phyloP scores from a whole-genome alignment of 2,797 vertebrate species.

The Chaunax sp. region DNA sequence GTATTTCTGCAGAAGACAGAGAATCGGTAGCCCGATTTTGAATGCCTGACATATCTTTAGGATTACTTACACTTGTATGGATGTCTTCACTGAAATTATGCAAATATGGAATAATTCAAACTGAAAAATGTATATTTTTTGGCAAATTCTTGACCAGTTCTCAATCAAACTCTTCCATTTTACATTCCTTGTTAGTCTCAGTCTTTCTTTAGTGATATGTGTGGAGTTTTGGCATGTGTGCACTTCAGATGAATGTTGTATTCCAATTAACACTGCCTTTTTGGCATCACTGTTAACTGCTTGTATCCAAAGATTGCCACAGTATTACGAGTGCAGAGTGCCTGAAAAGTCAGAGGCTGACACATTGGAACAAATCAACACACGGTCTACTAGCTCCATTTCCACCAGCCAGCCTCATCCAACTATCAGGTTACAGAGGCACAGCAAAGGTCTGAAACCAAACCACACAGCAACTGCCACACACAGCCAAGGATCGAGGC shows the following conservation, averaged over 20 bases:
- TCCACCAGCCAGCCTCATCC: slow-evolving; percentile 36
- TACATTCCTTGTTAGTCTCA: background rate
- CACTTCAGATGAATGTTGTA: slow-evolving; percentile 6
- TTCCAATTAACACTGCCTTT: slow-evolving; percentile 9
- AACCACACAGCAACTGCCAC: slow-evolving; percentile 38
- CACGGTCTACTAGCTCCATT: slow-evolving; percentile 34
- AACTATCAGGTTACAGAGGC: slow-evolving; percentile 53
- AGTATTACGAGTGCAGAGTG: too few relatives aligned
- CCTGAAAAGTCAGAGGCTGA: slow-evolving; percentile 30
- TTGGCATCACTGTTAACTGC: background rate
- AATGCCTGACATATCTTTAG: background rate
- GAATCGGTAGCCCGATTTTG: background rate
- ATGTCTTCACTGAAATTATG: background rate
- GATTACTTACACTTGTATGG: background rate
- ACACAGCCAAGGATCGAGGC: slow-evolving; percentile 20
- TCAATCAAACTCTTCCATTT: too few relatives aligned
- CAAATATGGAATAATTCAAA: background rate
- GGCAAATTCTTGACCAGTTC: too few relatives aligned
- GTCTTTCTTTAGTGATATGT: background rate
- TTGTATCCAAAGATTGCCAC: background rate
- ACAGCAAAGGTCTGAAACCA: slow-evolving; percentile 62
- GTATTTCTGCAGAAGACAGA: background rate
- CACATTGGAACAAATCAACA: slow-evolving; percentile 47
- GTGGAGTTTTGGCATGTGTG: background rate
- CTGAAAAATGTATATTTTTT: too few relatives aligned